Evolutionary conservation across 2,113 vertebrate species (phyloP).

Genomic region (Piprites chloris): DNA sequence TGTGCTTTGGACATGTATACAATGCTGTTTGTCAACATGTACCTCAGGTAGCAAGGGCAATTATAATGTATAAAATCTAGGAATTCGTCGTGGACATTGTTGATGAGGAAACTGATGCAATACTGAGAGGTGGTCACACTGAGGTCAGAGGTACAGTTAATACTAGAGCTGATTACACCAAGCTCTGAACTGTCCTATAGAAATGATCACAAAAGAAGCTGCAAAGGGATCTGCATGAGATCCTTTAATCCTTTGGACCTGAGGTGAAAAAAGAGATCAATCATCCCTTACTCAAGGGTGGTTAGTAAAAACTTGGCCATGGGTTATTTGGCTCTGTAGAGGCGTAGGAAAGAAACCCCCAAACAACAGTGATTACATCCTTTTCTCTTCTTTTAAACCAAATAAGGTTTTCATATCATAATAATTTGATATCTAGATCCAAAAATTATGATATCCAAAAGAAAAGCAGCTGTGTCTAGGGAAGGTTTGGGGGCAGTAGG

Average conservation of each 20-base stretch:
- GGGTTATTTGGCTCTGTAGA: background rate
- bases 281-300: background rate
- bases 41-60: accelerated
- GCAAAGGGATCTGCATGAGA: background rate
- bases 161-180: background rate
- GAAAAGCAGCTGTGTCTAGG: background rate
- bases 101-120: background rate
- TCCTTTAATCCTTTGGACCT: background rate
- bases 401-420: background rate
- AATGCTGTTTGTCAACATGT: background rate
- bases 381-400: background rate
- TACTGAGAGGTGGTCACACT: background rate
- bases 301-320: background rate
- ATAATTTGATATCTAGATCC: background rate
- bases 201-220: background rate
- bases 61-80: background rate
- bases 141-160: background rate
- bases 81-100: background rate
- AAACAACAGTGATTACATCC: background rate
- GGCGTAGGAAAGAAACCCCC: background rate
- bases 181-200: background rate
- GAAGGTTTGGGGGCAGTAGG: background rate
- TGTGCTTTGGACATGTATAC: background rate
- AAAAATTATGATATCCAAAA: background rate
- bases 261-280: background rate